These are phyloP conservation scores for Enteromius paludinosus DNA, from an alignment of 2,797 vertebrate genomes.

Conservation along the genomic window DNA sequence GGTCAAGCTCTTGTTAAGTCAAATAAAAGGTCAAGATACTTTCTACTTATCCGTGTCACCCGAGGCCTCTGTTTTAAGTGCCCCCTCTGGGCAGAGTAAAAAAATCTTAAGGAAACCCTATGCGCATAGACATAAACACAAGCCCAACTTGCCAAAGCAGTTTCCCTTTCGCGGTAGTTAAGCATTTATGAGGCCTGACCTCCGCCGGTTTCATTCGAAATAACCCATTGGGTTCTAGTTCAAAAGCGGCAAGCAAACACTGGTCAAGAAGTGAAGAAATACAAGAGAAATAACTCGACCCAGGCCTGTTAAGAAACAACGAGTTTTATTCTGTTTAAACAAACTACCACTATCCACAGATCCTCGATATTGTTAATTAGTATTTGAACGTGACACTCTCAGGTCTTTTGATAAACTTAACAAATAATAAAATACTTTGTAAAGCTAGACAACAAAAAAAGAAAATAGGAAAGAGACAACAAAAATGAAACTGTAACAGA, in stretches of 20 bases:
- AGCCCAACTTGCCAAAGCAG: slow-evolving; percentile 56
- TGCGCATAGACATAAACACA: slow-evolving; percentile 60
- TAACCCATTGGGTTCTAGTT: slow-evolving; percentile 47
- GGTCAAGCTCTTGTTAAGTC: slow-evolving; percentile 68
- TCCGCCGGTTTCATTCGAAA: slow-evolving; percentile 52
- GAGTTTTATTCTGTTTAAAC: slow-evolving; percentile 16
- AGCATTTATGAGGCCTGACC: slow-evolving; percentile 62
- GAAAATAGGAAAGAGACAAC: not conserved
- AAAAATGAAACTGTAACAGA: not conserved
- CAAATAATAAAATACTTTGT: not conserved
- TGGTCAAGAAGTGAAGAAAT: slow-evolving; percentile 39
- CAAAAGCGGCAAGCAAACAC: slow-evolving; percentile 30
- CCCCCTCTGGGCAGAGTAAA: slow-evolving; percentile 60
- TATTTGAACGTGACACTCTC: not conserved
- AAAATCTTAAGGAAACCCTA: slow-evolving; percentile 62
- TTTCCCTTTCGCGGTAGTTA: slow-evolving; percentile 61
- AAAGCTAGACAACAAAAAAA: not conserved
- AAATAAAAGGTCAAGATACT: slow-evolving; percentile 67
- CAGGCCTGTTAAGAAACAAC: slow-evolving; percentile 16
- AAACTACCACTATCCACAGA: not conserved
- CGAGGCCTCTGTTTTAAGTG: slow-evolving; percentile 61
- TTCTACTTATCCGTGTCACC: slow-evolving; percentile 65
- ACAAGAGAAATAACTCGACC: slow-evolving; percentile 21
- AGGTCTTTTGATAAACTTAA: not conserved
- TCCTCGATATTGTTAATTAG: not conserved